phyloP scores from a whole-genome alignment of 2,113 vertebrate genomes.

The Leucosticte australis region DNA sequence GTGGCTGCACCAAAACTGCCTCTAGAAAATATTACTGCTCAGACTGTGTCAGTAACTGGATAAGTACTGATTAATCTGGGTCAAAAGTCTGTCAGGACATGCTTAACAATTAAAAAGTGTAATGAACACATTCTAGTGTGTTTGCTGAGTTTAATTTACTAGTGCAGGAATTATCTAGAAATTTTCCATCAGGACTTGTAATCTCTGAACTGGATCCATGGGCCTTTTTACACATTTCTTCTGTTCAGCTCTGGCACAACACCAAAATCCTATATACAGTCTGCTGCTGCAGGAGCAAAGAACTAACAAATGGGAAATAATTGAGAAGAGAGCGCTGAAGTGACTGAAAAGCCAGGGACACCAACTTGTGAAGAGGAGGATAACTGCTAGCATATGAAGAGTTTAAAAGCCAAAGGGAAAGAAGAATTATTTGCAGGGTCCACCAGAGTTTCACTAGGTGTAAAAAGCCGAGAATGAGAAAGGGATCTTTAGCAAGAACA shows the following conservation, averaged over 20 bases:
- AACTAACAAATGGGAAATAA: conserved; percentile 28
- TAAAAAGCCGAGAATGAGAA: conserved; percentile 14
- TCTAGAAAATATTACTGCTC: background rate
- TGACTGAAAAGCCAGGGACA: conserved; percentile 7
- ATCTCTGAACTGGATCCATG: background rate
- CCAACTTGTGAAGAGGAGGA: background rate
- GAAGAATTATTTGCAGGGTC: conserved; percentile 39
- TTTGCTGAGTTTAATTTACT: background rate
- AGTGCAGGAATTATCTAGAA: background rate
- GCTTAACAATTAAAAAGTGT: background rate
- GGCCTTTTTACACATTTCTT: background rate
- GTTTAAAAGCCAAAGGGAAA: conserved; percentile 31
- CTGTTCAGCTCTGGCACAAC: background rate
- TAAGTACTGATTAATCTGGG: background rate
- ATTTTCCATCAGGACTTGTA: background rate
- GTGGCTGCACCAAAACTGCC: background rate
- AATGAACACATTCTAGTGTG: background rate
- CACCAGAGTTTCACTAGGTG: conserved; percentile 4
- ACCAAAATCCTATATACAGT: background rate
- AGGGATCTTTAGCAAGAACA: conserved; percentile 48
- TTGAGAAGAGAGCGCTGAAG: background rate
- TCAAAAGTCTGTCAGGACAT: background rate
- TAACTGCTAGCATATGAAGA: background rate
- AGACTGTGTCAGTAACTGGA: background rate
- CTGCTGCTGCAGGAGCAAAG: background rate